phyloP scores from a whole-genome alignment of 1,140 invertebrate species.

The Pararge aegeria region DNA sequence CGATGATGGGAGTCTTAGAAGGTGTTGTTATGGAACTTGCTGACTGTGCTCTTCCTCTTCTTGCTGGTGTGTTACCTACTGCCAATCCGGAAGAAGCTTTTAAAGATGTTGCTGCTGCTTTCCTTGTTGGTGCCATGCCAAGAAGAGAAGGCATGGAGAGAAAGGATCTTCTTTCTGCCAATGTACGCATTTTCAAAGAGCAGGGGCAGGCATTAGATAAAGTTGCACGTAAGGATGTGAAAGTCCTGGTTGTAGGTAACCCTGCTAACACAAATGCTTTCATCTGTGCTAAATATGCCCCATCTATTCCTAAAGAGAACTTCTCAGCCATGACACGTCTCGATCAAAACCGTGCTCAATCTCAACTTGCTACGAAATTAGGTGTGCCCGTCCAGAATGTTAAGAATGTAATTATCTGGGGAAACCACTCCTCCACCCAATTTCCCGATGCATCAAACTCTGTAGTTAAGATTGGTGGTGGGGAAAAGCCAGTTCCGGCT shows the following conservation, averaged over 20 bases:
- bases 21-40: slow-evolving; percentile 98
- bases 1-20: slow-evolving; percentile 96
- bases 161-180: slow-evolving; percentile 96
- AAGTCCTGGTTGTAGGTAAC: slow-evolving; percentile 97
- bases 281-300: slow-evolving; percentile 98
- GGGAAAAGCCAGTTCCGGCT: slow-evolving; percentile 82
- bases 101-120: slow-evolving; percentile 98
- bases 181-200: slow-evolving; percentile 99
- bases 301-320: slow-evolving; percentile 97
- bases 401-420: slow-evolving; percentile 98
- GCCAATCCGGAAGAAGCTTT: slow-evolving; percentile 94
- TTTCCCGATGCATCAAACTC: slow-evolving; percentile 97
- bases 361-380: slow-evolving; percentile 87
- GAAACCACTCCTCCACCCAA: slow-evolving; percentile 99
- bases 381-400: slow-evolving; percentile 87
- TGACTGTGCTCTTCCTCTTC: slow-evolving; percentile 97
- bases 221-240: slow-evolving; percentile 96
- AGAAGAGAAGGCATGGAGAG: slow-evolving; percentile 99
- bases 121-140: slow-evolving; percentile 99
- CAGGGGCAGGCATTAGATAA: slow-evolving; percentile 96
- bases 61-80: slow-evolving; percentile 92
- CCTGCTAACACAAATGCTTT: slow-evolving; percentile 99
- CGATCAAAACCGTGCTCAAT: slow-evolving; percentile 97
- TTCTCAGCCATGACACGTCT: slow-evolving; percentile 99
- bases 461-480: slow-evolving; percentile 81